phyloP scores from a whole-genome alignment of 2,113 vertebrate species.

The Gymnorhina tibicen region DNA sequence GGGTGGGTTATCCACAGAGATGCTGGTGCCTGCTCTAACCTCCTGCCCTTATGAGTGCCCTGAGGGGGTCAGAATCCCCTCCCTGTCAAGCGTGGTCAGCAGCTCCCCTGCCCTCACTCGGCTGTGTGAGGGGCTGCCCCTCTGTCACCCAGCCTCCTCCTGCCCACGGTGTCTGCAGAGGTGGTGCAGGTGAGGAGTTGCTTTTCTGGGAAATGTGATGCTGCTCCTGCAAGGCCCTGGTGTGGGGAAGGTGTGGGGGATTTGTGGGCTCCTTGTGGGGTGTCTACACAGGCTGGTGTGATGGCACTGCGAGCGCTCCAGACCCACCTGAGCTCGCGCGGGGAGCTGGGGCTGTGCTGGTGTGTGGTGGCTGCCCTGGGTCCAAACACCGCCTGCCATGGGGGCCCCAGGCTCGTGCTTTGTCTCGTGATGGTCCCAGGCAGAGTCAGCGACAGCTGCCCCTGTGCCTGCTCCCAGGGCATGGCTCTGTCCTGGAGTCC shows the following conservation, averaged over 20 bases:
- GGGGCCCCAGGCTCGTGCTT: background rate
- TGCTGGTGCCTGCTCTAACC: background rate
- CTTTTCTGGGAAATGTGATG: background rate
- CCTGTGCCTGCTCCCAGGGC: background rate
- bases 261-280: background rate
- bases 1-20: background rate
- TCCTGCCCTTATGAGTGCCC: accelerated
- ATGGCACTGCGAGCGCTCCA: background rate
- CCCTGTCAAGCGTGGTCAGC: background rate
- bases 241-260: no score
- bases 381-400: accelerated
- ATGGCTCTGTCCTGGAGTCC: background rate
- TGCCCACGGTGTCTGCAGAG: accelerated
- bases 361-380: accelerated
- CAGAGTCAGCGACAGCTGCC: background rate
- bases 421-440: background rate
- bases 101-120: accelerated
- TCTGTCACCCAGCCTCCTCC: background rate
- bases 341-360: background rate
- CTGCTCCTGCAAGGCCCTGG: background rate
- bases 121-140: background rate
- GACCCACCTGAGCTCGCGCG: accelerated
- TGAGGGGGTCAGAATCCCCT: background rate
- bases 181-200: accelerated
- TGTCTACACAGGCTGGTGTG: background rate